Base-by-base conservation (phyloP, 35 echinoderm and acorn worm species). In the Lytechinus variegatus region DNA sequence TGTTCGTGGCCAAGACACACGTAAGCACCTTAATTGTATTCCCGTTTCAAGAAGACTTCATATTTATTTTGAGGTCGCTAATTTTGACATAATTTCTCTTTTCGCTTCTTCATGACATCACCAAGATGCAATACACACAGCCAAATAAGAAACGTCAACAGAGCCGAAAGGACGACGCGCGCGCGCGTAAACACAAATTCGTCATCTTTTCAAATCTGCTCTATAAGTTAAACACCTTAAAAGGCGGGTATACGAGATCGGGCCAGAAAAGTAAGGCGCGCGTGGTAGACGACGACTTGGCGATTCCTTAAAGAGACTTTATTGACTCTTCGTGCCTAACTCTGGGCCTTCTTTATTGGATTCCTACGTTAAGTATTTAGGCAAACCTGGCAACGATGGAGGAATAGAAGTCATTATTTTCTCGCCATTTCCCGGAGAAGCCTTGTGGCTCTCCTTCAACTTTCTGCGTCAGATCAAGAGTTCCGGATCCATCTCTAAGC, bases 281-380 rank as follows among this genome's bases (percentile, higher is more conserved):
- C 16, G 28, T 54, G 52, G 88, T 12, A 44, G 88, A 90, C 88
- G 88, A 52, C 88, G 24, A 90, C 88, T 27, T 29, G 88, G 29
- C 28, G 88, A 52, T 54, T 12, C 27, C 29, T 52, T 90, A 8
- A 19, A 54, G n/a, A 54, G 88, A 90, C 33, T 90, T 28, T 90
- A 54, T 90, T 90, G 88, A 90, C 52, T 90, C 28, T 90, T 33
- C 88, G 88, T 90, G 88, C 88, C 88, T 90, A 90, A 90, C 27
- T 90, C 88, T 90, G 88, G 33, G 28, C 88, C 27, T 90, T 44
- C 27, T 10, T 90, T 90, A 90, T 90, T 90, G 88, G 88, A 90
- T 90, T 90, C 88, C 29, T 90, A 52, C 88, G 88, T 52, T 90
- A 90, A 90, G 88, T 90, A 90, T 90, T 90, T 90, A 44, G 88